These are phyloP conservation scores for Phrynocephalus vlangalii DNA, from an alignment of 2,797 vertebrate genomes.

Conservation along the genomic window DNA sequence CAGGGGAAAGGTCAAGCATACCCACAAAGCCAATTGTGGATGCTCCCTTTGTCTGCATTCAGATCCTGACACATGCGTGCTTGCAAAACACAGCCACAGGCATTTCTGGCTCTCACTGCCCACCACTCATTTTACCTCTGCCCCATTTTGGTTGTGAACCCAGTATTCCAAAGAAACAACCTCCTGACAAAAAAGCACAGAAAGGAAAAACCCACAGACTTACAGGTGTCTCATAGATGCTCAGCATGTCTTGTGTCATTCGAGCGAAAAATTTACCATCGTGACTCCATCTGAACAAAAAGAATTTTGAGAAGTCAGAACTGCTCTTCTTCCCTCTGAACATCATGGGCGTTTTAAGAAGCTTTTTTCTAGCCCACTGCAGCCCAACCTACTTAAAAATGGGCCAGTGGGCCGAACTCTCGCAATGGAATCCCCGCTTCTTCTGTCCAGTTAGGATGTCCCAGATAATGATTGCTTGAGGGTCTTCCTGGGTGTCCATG, in stretches of 20 bases:
- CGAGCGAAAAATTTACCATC: constrained; percentile 98
- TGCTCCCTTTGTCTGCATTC: neutral
- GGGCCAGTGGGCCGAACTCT: constrained; percentile 98
- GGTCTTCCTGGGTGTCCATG: constrained; percentile 97
- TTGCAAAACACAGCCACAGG: too few species aligned
- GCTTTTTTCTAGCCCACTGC: neutral
- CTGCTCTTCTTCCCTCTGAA: neutral
- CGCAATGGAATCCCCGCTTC: constrained; percentile 98
- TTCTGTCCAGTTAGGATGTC: constrained; percentile 98
- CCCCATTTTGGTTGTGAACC: too few species aligned
- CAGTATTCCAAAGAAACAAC: neutral
- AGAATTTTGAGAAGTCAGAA: neutral
- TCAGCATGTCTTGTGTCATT: constrained; percentile 94
- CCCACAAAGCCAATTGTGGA: too few species aligned
- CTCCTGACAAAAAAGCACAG: neutral
- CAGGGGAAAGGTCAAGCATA: neutral
- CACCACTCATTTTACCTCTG: neutral
- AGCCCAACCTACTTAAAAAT: constrained; percentile 92
- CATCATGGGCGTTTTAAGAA: neutral
- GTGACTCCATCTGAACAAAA: constrained; percentile 90
- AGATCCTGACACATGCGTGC: too few species aligned
- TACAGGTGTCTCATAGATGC: constrained; percentile 98
- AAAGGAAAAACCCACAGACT: constrained; percentile 61
- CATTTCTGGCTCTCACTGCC: neutral
- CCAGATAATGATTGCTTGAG: constrained; percentile 99